Percentiles rank a stretch among this genome's conserved stretches.
These are phyloP conservation scores for Anabas testudineus DNA, from an alignment of 2,797 vertebrate genomes.

Conservation along the genomic window DNA sequence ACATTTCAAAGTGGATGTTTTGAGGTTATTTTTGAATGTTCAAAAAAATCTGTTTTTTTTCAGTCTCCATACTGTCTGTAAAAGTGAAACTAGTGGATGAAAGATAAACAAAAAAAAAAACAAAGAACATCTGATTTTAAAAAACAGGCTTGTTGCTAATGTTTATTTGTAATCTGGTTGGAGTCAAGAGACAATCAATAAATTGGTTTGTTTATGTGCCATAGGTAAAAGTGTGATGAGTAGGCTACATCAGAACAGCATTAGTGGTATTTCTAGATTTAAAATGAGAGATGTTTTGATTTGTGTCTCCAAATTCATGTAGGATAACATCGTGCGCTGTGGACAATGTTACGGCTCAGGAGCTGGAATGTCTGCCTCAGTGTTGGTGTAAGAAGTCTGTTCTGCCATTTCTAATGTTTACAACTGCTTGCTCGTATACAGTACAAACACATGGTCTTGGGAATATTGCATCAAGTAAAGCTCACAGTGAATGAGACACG, in stretches of 20 bases:
- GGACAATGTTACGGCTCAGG: conserved; percentile 60
- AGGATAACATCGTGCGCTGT: conserved; percentile 64
- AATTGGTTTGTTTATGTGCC: conserved; percentile 77
- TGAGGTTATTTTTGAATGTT: conserved; percentile 82
- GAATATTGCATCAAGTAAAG: conserved; percentile 77
- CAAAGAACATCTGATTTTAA: conserved; percentile 26
- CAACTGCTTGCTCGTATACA: conserved; percentile 79
- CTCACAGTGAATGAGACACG: conserved; percentile 66
- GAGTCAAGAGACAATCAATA: conserved; percentile 85
- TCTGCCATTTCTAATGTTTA: conserved; percentile 79
- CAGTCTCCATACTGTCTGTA: conserved; percentile 79
- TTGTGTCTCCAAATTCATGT: conserved; percentile 49
- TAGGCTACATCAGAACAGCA: conserved; percentile 50
- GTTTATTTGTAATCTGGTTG: conserved; percentile 75
- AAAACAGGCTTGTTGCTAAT: conserved; percentile 60
- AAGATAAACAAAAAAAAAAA: conserved; percentile 57
- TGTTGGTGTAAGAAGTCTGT: conserved; percentile 71
- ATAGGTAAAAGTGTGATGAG: conserved; percentile 66
- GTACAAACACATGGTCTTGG: conserved; percentile 62
- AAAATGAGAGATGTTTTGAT: conserved; percentile 39
- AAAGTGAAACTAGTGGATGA: conserved; percentile 73
- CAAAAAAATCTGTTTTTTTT: conserved; percentile 51
- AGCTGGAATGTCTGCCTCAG: conserved; percentile 52
- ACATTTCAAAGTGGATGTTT: conserved; percentile 78
- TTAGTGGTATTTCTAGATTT: conserved; percentile 48